Evolutionary conservation across 2,797 vertebrate genomes (phyloP), one percentile per base, ranked within the genome.

Genomic region (Myotis vivesi): DNA sequence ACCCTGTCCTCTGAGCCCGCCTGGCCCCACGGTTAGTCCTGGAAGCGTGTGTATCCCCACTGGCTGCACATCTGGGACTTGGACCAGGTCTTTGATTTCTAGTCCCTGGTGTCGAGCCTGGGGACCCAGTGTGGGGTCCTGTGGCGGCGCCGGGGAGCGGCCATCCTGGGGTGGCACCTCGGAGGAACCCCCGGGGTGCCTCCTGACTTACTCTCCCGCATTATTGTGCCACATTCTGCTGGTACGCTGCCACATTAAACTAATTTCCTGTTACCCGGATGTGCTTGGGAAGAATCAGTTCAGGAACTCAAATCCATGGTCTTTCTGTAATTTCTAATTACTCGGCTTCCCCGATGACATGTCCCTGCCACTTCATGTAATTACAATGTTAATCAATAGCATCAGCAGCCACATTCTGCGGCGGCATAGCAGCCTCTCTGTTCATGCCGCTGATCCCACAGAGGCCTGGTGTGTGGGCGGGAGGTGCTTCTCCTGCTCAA

Each of bases 361-460:
- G 82, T 97, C 96, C 93, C 94, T 96, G 96, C 96, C 97, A 97
- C 96, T 87, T 97, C 96, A 79, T 91, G 95, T 96, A 97, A 98
- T 98, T 97, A 97, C 97, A 97, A 10, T 86, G 96, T 97, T 96
- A 95, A 97, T 98, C 97, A 98, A 94, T 97, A 97, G 96, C 90
- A 83, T 93, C 92, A 91, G 71, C 87, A 51, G 85, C 46, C 36
- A n/a, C 0, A 0, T 41, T 93, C 83, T 91, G 85, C 81, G 95
- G 44, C 7, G 69, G 68, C 91, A 57, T 3, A 30, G 59, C 59
- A 16, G 30, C 41, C 75, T 94, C 69, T 0, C 1, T 80, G 3
- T 33, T 16, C 73, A 5, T 53, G 91, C 93, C 51, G 55, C 69
- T 0, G 2, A 4, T 13, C 68, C 25, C 23, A 1, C 8, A 0